phyloP scores from a whole-genome alignment of 2,797 vertebrate genomes.

The Eulemur albifrons region DNA sequence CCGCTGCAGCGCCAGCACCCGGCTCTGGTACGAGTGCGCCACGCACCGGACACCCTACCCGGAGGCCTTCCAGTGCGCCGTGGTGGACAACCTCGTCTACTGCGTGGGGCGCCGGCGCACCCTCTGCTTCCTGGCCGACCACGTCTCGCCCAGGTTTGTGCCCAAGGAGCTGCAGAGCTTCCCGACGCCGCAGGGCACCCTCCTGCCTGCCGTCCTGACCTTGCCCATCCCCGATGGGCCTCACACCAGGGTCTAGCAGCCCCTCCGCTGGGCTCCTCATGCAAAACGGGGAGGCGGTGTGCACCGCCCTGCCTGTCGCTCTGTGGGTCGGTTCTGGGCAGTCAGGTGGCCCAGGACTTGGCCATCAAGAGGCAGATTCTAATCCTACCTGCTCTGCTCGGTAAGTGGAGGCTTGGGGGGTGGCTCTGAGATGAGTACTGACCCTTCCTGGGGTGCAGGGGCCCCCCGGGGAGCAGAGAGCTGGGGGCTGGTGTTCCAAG shows the following conservation, averaged over 20 bases:
- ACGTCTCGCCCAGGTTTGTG: slow-evolving; percentile 90
- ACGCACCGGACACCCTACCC: slow-evolving; percentile 78
- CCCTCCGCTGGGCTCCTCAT: background rate
- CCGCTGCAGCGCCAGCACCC: slow-evolving; percentile 90
- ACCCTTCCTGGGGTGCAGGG: rapidly evolving
- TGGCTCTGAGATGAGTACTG: background rate
- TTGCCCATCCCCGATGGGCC: slow-evolving; percentile 83
- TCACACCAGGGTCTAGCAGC: slow-evolving; percentile 87
- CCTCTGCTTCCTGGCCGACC: slow-evolving; percentile 90
- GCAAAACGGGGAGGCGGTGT: background rate
- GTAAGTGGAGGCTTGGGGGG: background rate
- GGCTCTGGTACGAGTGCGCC: slow-evolving; percentile 93
- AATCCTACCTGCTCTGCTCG: rapidly evolving
- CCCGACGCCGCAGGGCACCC: slow-evolving; percentile 86
- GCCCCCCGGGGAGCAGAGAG: too few relatives aligned
- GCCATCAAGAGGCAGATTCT: background rate
- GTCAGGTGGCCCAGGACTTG: background rate
- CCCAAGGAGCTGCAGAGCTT: slow-evolving; percentile 87
- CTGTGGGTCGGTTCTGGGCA: background rate
- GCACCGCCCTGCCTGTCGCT: rapidly evolving
- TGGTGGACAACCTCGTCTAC: slow-evolving; percentile 86
- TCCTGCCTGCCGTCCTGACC: slow-evolving; percentile 90
- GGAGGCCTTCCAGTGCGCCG: slow-evolving; percentile 88
- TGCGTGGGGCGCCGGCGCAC: slow-evolving; percentile 89
- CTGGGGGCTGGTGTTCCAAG: rapidly evolving